Conservation (phyloP, 2,888 invertebrate species). For the Junonia oenone region DNA sequence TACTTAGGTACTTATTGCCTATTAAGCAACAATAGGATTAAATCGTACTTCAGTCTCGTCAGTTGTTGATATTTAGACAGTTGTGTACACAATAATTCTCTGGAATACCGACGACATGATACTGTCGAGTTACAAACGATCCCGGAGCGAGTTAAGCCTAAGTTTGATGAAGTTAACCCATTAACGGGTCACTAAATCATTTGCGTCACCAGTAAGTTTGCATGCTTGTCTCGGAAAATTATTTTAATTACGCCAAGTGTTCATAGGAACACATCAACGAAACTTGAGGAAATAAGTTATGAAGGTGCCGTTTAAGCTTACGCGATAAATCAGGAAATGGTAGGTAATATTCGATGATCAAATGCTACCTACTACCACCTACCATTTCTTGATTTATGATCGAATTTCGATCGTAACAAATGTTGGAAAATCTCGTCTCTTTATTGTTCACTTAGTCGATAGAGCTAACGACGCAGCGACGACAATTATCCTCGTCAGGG, state of each 20-base stretch:
- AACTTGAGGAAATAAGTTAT: not conserved
- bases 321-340: not conserved
- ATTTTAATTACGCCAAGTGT: conserved; percentile 50
- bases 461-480: conserved; percentile 44
- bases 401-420: conserved; percentile 1
- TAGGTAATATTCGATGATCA: too few species aligned
- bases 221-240: conserved; percentile 53
- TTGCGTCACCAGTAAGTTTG: conserved; percentile 53
- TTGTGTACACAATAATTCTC: conserved; percentile 1
- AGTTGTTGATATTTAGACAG: not conserved
- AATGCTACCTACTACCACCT: too few species aligned
- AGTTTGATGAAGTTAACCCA: conserved; percentile 65
- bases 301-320: not conserved
- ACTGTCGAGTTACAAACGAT: conserved; percentile 17
- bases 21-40: not conserved
- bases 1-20: not conserved
- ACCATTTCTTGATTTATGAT: too few species aligned
- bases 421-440: conserved; percentile 22
- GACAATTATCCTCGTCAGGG: too few species aligned
- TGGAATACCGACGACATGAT: conserved; percentile 4
- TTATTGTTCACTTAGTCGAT: conserved; percentile 36
- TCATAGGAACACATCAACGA: conserved; percentile 18
- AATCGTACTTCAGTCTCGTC: not conserved
- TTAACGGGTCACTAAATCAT: conserved; percentile 70
- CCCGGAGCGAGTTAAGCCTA: conserved; percentile 36